phyloP scores from a whole-genome alignment of 1,140 invertebrate genomes.

The Listronotus bonariensis region DNA sequence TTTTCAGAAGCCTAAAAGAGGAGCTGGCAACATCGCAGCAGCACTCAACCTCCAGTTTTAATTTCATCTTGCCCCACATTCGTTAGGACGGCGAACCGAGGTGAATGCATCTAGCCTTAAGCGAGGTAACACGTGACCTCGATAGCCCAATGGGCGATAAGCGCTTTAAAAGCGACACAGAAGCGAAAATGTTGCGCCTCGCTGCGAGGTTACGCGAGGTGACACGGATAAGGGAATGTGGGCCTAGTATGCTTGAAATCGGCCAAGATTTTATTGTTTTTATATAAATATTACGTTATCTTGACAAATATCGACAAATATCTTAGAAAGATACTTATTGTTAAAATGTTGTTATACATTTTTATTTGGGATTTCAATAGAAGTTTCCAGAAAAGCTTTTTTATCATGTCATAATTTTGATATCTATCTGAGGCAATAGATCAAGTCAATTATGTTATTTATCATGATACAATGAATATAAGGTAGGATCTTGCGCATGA shows the following conservation, averaged over 20 bases:
- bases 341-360: no score
- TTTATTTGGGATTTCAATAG: no score
- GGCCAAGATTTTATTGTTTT: background rate
- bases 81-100: conserved; percentile 43
- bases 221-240: conserved; percentile 46
- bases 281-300: no score
- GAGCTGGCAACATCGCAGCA: conserved; percentile 3
- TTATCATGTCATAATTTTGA: no score
- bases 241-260: conserved; percentile 19
- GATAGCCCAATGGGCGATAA: conserved; percentile 22
- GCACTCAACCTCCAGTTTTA: conserved; percentile 54
- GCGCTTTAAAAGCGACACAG: conserved; percentile 5
- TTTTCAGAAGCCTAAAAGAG: background rate
- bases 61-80: conserved; percentile 58
- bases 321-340: no score
- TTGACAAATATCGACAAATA: no score
- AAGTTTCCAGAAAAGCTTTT: no score
- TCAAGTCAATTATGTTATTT: no score
- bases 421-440: no score
- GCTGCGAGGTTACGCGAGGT: conserved; percentile 37
- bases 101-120: conserved; percentile 54
- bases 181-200: conserved; percentile 12
- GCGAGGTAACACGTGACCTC: conserved; percentile 43
- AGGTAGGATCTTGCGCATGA: no score
- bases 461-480: no score